Evolutionary conservation across 2,888 invertebrate species (phyloP), one percentile per base, ranked within the genome.

Genomic region (Brenthis ino): DNA sequence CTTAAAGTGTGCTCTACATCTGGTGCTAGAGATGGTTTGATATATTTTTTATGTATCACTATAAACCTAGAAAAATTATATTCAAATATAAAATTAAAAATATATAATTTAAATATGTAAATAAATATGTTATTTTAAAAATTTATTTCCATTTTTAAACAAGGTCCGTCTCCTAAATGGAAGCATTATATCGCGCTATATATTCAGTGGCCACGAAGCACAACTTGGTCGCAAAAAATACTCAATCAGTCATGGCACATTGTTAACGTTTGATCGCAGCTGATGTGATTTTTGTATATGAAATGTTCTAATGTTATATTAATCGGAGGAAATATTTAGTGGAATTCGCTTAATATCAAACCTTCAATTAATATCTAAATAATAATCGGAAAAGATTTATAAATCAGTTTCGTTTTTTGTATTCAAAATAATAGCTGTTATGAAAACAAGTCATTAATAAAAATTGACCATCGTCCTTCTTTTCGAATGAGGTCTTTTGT

Each of bases 231-330:
- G 37, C 57, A 72, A 70, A 70, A 71, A 72, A 70, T 57, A 70
- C 37, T 67, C 58, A 72, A 72, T 72, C 72, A 72, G 72, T 70
- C 56, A 72, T 64, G 72, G 70, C 28, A 53, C 54, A 65, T 57
- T 54, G 65, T 53, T 64, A 65, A 64, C 66, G 58, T 66, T 65
- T 53, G 64, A 20, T 65, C 56, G 63, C 70, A 70, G 63, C 63
- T 70, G 70, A 70, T 67, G 69, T 47, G 55, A 65, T 65, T 57
- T 47, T 68, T 54, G 50, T 67, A 55, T 57, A 33, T 37, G 57
- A 16, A 65, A 53, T 57, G 43, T 57, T 66, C 68, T 72, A 68
- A 72, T 70, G 69, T 68, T 66, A 48, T 66, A 69, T 69, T 71
- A 69, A 69, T 67, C 50, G 64, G 51, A 68, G 66, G 68, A 70